Evolutionary conservation across 1,140 invertebrate species (phyloP), one percentile per base, ranked within the genome.

Genomic region (Drosophila navojoa): DNA sequence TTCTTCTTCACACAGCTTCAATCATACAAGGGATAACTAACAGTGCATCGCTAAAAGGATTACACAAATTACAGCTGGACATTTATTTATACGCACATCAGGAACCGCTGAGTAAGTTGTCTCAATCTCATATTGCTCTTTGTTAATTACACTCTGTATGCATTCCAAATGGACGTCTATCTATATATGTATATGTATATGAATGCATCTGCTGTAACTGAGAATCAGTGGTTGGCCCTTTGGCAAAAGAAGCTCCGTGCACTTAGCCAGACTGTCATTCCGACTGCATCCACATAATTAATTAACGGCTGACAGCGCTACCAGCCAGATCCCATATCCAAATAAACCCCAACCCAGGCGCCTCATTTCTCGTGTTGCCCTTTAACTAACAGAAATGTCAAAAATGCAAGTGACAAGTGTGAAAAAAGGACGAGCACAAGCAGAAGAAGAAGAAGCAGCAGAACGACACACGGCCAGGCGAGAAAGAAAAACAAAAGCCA

Each of bases 341-440:
- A 5, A 19, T 35, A 49, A 4, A 16, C 42, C 58, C 58, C 25
- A 29, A n/a, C 66, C 44, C 64, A 68, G 32, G 35, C 55, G 42
- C 49, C 58, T 64, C 45, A 29, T 4, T 29, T 53, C 63, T 57
- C 62, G 27, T 44, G 57, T 10, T 27, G 62, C 58, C 53, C 53
- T 70, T 50, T 77, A 78, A 75, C 79, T 87, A 86, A 87, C 82
- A 82, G 82, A 87, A 86, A 86, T 86, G 82, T 86, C 82, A 87
- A 86, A 86, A 86, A 87, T 86, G 82, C 84, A 87, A 82, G 82
- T 86, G 82, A 86, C 82, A 86, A 86, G 82, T 86, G 82, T 86
- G 82, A 86, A 87, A 86, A 86, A 86, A 86, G 82, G 82, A 86
- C 79, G 69, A 86, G 61, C 79, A 69, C 10, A 29, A 47, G 60